Evolutionary conservation across 2,888 invertebrate species (phyloP), one percentile per base, ranked within the genome.

Genomic region (Cheilosia urbana): DNA sequence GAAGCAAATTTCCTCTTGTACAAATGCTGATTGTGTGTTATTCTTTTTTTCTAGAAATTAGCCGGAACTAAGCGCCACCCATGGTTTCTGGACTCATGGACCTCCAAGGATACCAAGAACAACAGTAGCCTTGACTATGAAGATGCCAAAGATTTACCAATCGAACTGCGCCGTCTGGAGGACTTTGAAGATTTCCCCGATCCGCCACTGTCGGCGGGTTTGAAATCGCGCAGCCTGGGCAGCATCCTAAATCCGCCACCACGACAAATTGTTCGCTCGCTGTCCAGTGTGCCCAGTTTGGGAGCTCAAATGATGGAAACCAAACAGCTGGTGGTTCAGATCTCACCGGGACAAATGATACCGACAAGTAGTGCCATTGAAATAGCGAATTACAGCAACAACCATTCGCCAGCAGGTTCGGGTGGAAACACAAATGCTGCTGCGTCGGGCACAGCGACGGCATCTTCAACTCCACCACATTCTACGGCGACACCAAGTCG

Each of bases 81-180:
- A 7, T 96, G 96, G 96, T 97, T 97, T 90, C 93, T 97, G 15
- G 96, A 96, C 62, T 96, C 96, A 0, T 97, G 96, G 96, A 95
- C 95, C 66, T 91, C 93, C 21, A 93, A 93, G 89, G 92, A 93
- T 87, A 90, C 93, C 57, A 91, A 92, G 87, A 94, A 94, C 88
- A 93, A 94, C 87, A 94, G 93, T 66, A 94, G 94, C 88, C 93
- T 94, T 87, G 94, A 94, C 88, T 93, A 93, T 87, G 94, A 95
- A 87, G 94, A 94, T 88, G 94, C 94, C 79, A 96, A 96, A 89
- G 97, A 98, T 90, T 93, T 98, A 87, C 98, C 97, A 2, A 98
- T 98, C 73, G 98, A 98, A 92, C 92, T 98, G 72, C 94, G 97
- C 37, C 94, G 97, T 47, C 93, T 98, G 78, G 96, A 96, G 90